Evolutionary conservation across 2,113 vertebrate species (phyloP), one percentile per base, ranked within the genome.

Genomic region (Carlito syrichta): DNA sequence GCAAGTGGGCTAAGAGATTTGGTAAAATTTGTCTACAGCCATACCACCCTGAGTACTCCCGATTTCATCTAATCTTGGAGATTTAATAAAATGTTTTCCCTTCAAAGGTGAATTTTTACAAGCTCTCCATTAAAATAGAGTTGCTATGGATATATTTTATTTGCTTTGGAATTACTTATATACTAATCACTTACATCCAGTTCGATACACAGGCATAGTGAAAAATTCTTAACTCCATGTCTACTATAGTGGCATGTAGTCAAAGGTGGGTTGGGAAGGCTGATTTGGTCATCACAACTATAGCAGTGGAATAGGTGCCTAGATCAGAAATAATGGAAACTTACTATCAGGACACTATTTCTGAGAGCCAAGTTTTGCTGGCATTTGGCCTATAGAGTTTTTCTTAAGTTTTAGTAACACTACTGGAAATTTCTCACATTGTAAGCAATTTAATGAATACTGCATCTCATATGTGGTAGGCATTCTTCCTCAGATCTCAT

Each of bases 181-280:
- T 97, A 96, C 97, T 97, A 97, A 69, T 97, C 88, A 97, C 96
- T 97, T 91, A 62, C 58, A 95, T 91, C 92, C 96, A 98, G 87
- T 45, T 97, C 83, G 86, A 85, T 97, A 89, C 91, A 45, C 91
- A 45, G 88, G 43, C 30, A 48, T 96, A 93, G 95, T 76, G 96
- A 87, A 77, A 96, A 97, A 95, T 91, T 69, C 50, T 48, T 45
- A 97, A 60, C 32, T 97, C 89, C 13, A 92, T 84, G 48, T 96
- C 66, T 95, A 96, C 63, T 23, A 9, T 40, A 76, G 74, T 96
- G 95, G 94, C 87, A 97, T 54, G 84, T 81, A 96, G 86, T 43
- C 90, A 96, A 96, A 89, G 85, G 19, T 54, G 32, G 71, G 76
- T 54, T 81, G 16, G 32, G 93, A 13, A 74, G 54, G 71, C 91